These are phyloP conservation scores for Nymphicus hollandicus DNA, from an alignment of 2,113 vertebrate genomes.

Conservation along the genomic window DNA sequence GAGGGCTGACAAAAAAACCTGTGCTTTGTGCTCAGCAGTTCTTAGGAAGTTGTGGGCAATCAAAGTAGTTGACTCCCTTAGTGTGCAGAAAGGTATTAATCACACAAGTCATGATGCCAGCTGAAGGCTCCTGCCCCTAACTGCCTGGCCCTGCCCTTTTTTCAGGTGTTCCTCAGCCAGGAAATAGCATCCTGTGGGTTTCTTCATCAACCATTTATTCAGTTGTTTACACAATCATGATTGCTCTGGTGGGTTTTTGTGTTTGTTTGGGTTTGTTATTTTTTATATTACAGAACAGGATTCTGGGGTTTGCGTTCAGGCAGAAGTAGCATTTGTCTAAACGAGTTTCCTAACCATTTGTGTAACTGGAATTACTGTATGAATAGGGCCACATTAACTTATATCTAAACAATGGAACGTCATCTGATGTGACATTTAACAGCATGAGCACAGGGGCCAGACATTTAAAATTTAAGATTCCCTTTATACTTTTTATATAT, in stretches of 20 bases:
- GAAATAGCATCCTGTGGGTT: not conserved
- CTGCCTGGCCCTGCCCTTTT: not conserved
- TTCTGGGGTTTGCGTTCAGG: not conserved
- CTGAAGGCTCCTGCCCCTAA: not conserved
- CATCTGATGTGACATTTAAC: not conserved
- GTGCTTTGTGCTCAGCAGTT: not conserved
- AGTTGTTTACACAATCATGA: not conserved
- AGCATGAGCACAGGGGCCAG: not conserved
- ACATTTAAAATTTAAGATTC: not conserved
- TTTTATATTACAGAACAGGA: not conserved
- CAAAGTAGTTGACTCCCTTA: not conserved
- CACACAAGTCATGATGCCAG: not conserved
- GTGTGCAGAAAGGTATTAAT: not conserved
- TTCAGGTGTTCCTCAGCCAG: not conserved
- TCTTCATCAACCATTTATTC: not conserved
- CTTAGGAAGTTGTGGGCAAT: no score
- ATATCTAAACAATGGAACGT: not conserved
- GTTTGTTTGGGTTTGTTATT: not conserved
- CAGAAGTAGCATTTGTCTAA: not conserved
- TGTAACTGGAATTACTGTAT: not conserved
- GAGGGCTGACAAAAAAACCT: not conserved
- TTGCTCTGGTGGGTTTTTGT: not conserved
- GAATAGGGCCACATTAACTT: not conserved
- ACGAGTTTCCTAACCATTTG: not conserved
- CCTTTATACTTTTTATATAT: not conserved